Conservation (phyloP, 2,113 vertebrate genomes). For the Ifrita kowaldi region DNA sequence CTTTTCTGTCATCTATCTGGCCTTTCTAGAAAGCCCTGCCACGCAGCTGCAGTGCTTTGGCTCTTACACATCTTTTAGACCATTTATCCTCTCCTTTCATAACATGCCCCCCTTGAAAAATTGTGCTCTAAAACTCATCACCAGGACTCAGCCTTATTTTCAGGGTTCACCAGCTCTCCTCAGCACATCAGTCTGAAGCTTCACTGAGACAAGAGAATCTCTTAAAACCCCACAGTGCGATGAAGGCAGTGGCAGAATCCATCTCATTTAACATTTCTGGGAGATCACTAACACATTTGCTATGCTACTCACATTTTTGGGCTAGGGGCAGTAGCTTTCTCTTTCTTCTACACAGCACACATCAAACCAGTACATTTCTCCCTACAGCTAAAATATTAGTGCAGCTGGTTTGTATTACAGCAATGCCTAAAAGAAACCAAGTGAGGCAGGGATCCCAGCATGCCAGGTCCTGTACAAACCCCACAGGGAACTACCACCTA, state of each 20-base stretch:
- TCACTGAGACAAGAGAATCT: background rate
- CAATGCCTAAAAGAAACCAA: background rate
- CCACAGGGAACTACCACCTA: background rate
- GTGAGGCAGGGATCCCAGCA: background rate
- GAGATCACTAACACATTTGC: background rate
- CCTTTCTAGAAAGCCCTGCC: background rate
- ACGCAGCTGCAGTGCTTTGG: background rate
- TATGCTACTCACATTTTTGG: slow-evolving; percentile 10
- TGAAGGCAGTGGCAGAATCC: background rate
- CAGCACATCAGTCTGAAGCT: background rate
- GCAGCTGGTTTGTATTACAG: background rate
- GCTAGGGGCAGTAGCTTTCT: slow-evolving; percentile 33
- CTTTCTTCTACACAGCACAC: slow-evolving; percentile 6
- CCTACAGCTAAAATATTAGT: slow-evolving; percentile 26
- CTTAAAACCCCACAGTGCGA: background rate
- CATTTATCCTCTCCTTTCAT: background rate
- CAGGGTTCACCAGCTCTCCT: background rate
- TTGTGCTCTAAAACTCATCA: background rate
- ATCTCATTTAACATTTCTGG: slow-evolving; percentile 43
- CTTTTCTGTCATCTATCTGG: background rate
- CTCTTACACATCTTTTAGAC: background rate
- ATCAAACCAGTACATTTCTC: slow-evolving; percentile 28
- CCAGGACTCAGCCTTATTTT: background rate
- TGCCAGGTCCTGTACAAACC: background rate
- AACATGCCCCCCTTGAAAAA: background rate